Conservation (phyloP, 2,888 invertebrate species). For the Athrips mouffetella region DNA sequence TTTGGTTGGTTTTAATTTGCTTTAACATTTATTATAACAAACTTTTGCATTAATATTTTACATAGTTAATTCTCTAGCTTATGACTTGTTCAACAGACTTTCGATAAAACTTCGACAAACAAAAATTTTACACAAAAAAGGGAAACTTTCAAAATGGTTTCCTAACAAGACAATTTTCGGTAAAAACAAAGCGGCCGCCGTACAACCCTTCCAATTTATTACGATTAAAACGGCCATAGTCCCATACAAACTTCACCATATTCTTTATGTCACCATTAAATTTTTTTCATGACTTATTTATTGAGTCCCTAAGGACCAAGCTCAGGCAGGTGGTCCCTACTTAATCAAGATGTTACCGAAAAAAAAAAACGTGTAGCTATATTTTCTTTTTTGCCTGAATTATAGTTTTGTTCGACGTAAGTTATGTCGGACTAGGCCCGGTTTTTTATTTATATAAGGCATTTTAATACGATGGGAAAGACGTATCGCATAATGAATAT, state of each 20-base stretch:
- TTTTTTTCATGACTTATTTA: constrained; percentile 68
- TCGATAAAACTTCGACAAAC: too few relatives aligned
- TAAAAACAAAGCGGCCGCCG: constrained; percentile 45
- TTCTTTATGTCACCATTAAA: constrained; percentile 68
- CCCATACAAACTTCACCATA: constrained; percentile 61
- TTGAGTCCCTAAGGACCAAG: constrained; percentile 56
- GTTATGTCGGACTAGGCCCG: constrained; percentile 54
- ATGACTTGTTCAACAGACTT: too few relatives aligned
- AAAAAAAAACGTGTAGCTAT: constrained; percentile 60
- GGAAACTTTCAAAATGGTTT: neutral
- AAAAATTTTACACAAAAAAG: neutral
- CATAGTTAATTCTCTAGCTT: too few relatives aligned
- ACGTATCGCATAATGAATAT: constrained; percentile 70
- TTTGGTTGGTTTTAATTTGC: too few relatives aligned
- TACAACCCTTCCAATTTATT: constrained; percentile 50
- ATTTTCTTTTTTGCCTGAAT: constrained; percentile 69
- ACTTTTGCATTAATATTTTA: too few relatives aligned
- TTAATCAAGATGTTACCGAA: constrained; percentile 78
- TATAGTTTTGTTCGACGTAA: constrained; percentile 63
- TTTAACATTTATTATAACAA: too few relatives aligned
- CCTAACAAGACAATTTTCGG: constrained; percentile 30
- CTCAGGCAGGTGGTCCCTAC: constrained; percentile 73
- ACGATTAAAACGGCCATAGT: constrained; percentile 51
- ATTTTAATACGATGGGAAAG: constrained; percentile 71
- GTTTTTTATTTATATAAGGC: constrained; percentile 67